These are phyloP conservation scores for Drosophila nikananu DNA, from an alignment of 1,140 invertebrate species.

Conservation along the genomic window DNA sequence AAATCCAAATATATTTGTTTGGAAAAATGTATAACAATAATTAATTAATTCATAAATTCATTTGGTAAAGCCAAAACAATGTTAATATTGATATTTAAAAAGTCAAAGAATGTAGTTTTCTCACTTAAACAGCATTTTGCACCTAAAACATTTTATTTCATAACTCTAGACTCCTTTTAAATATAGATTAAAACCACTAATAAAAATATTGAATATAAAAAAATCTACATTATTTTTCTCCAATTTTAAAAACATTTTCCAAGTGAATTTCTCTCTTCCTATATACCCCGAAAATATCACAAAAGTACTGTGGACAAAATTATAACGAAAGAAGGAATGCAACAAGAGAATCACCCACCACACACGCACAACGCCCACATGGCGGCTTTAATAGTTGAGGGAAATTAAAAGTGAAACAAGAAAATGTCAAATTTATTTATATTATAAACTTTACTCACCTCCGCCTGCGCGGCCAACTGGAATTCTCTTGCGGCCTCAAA, in stretches of 20 bases:
- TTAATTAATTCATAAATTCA: background rate
- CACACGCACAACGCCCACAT: slow-evolving; percentile 42
- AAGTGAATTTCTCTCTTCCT: background rate
- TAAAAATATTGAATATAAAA: background rate
- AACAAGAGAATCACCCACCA: slow-evolving; percentile 33
- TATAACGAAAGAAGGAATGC: slow-evolving; percentile 24
- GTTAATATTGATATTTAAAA: background rate
- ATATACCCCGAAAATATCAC: background rate
- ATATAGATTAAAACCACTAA: background rate
- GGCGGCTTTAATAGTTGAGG: slow-evolving; percentile 49
- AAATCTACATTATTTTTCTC: background rate
- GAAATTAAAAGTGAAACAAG: slow-evolving; percentile 52
- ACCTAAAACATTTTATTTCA: background rate
- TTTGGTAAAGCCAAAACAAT: background rate
- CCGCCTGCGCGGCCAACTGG: slow-evolving; percentile 42
- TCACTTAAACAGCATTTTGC: background rate
- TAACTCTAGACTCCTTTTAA: background rate
- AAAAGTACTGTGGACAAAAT: background rate
- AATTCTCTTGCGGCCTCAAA: slow-evolving; percentile 37
- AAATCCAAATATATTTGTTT: too few relatives aligned
- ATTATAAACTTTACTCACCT: slow-evolving; percentile 74
- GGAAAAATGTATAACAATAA: background rate
- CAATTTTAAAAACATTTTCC: background rate
- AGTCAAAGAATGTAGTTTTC: too few relatives aligned
- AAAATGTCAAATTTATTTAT: slow-evolving; percentile 75